Evolutionary conservation across 2,113 vertebrate genomes (phyloP), one percentile per base, ranked within the genome.

Genomic region (Scomber japonicus): DNA sequence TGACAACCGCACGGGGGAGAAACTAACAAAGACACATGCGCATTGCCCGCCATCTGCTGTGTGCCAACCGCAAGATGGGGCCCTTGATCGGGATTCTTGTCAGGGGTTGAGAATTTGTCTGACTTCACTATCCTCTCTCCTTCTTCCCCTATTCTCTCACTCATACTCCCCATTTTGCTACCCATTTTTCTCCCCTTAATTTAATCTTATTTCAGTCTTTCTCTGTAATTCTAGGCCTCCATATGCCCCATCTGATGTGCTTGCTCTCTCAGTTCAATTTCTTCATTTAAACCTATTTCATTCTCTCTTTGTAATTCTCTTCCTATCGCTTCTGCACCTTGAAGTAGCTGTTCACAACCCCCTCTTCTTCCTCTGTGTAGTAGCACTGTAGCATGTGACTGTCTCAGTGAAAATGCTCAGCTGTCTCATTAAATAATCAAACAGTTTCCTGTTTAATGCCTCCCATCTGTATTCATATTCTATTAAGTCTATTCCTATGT

Each of bases 161-260:
- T 79, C 9, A 53, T 59, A 19, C 35, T 56, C 14, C 17, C 21
- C 11, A 12, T 55, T 30, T 46, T n/a, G 70, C 50, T 63, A 44
- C 19, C 50, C 11, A 40, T 71, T 71, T 63, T 21, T 11, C 16
- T 45, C 35, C 9, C 46, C n/a, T 57, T 79, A 24, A 81, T 81
- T 78, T 78, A 65, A 81, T 85, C 53, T 73, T 30, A 62, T 80
- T 66, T 75, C 48, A 71, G 49, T 50, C 59, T 80, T n/a, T 59
- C 62, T 57, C 16, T 67, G 49, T 75, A 84, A 64, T 70, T 54
- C 13, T 75, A 19, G 49, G 46, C 80, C 62, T 77, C 40, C 12
- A 48, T 50, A 24, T 68, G 40, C 44, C 27, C 66, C 46, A 70
- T 70, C 71, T 65, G 82, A 74, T 71, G 59, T 70, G 64, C 31